These are phyloP conservation scores for Syrphus vitripennis DNA, from an alignment of 2,888 invertebrate species.

Conservation along the genomic window DNA sequence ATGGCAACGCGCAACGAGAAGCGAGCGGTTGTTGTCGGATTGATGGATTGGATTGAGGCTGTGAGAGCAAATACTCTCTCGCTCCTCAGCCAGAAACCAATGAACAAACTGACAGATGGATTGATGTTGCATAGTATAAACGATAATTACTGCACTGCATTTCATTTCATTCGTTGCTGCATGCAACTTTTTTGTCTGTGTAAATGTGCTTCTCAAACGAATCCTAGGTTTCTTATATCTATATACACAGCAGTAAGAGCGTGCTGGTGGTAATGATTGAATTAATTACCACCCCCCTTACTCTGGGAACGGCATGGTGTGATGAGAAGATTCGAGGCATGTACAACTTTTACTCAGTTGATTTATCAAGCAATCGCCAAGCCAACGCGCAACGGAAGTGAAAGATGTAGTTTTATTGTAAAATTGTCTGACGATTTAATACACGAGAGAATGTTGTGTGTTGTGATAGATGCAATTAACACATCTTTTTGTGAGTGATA, in stretches of 20 bases:
- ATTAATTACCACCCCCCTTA: constrained; percentile 65
- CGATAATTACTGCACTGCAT: constrained; percentile 67
- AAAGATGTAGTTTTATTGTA: constrained; percentile 17
- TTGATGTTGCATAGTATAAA: constrained; percentile 63
- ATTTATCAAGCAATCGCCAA: constrained; percentile 63
- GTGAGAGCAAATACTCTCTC: constrained; percentile 19
- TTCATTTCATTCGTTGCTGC: constrained; percentile 35
- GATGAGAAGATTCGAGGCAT: not conserved
- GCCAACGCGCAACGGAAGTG: constrained; percentile 51
- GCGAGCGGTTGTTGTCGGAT: constrained; percentile 27
- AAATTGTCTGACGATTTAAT: constrained; percentile 42
- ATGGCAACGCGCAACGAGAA: not conserved
- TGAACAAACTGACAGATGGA: constrained; percentile 53
- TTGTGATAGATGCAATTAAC: constrained; percentile 67
- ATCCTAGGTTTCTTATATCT: not conserved
- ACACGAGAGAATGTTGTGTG: not conserved
- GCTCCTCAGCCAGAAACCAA: constrained; percentile 39
- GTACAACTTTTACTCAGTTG: constrained; percentile 46
- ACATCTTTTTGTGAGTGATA: constrained; percentile 45
- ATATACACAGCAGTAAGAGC: constrained; percentile 22
- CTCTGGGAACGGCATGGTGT: not conserved
- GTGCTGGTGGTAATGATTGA: constrained; percentile 70
- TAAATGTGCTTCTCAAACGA: constrained; percentile 34
- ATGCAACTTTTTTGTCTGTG: constrained; percentile 59
- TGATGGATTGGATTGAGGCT: constrained; percentile 63